These are phyloP conservation scores for Beroe forskalii DNA, from an alignment of 37 sponge, comb jelly and placozoan genomes.

Conservation along the genomic window DNA sequence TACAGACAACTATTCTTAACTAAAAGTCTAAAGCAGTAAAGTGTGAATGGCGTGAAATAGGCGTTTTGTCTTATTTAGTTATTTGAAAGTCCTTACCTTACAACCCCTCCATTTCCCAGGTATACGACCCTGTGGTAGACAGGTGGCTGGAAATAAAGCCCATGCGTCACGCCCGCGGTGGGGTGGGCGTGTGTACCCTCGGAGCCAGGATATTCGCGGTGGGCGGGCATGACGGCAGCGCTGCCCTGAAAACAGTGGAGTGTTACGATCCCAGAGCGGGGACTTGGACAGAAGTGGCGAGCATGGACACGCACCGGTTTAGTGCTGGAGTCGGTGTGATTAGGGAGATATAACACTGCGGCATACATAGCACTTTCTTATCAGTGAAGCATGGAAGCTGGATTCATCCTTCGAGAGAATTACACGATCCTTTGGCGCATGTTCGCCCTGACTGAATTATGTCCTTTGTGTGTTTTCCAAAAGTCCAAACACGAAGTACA, in stretches of 20 bases:
- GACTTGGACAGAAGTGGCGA: constrained; percentile 27
- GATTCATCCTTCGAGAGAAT: no score
- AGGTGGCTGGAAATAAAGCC: constrained; percentile 44
- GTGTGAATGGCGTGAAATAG: no score
- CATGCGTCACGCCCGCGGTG: constrained; percentile 56
- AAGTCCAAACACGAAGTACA: no score
- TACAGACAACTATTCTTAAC: no score
- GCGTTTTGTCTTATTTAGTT: no score
- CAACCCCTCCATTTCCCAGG: neutral
- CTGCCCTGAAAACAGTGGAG: constrained; percentile 43
- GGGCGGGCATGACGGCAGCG: constrained; percentile 53
- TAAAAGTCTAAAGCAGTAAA: no score
- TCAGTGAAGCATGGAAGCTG: no score
- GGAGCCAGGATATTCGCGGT: constrained; percentile 57
- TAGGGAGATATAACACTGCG: constrained; percentile 19
- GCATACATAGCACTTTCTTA: no score
- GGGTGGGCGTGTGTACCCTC: constrained; percentile 59
- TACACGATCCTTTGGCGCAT: no score
- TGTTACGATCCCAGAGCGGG: constrained; percentile 62
- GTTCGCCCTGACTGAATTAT: no score
- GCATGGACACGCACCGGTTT: constrained; percentile 60
- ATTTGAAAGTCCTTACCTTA: neutral
- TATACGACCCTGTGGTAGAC: constrained; percentile 40
- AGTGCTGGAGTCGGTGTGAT: constrained; percentile 61
- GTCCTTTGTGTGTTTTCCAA: no score